Evolutionary conservation across 2,797 vertebrate species (phyloP).

Genomic region (Chaetodon trifasciatus): DNA sequence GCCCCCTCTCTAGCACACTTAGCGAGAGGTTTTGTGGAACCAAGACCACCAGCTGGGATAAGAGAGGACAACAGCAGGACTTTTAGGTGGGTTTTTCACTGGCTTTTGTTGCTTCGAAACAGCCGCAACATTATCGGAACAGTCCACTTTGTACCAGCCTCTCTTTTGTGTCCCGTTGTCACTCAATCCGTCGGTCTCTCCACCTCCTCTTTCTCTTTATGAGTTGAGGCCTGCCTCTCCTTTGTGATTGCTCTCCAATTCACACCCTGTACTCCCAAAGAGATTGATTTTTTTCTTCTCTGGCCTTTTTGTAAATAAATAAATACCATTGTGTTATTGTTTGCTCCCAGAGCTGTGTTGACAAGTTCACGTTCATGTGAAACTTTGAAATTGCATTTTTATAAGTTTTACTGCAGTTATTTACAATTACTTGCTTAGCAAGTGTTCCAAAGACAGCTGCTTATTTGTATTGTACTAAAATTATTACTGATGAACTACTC

Average conservation of each 20-base stretch:
- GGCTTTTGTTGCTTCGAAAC: slow-evolving; percentile 74
- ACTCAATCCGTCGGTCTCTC: slow-evolving; percentile 60
- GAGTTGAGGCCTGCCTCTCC: slow-evolving; percentile 56
- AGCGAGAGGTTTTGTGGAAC: slow-evolving; percentile 63
- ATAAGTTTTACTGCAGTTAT: slow-evolving; percentile 25
- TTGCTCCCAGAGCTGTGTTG: slow-evolving; percentile 50
- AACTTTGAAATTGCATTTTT: slow-evolving; percentile 66
- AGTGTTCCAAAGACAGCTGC: slow-evolving; percentile 22
- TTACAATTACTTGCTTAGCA: slow-evolving; percentile 34
- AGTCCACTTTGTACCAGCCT: slow-evolving; percentile 73
- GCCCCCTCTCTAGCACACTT: slow-evolving; percentile 27
- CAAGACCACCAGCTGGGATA: slow-evolving; percentile 79
- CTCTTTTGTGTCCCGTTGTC: slow-evolving; percentile 71
- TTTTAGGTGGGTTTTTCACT: slow-evolving; percentile 68
- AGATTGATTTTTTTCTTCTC: slow-evolving; percentile 68
- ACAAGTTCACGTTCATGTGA: slow-evolving; percentile 66
- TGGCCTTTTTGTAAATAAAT: slow-evolving; percentile 74
- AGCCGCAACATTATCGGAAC: slow-evolving; percentile 71
- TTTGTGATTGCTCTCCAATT: slow-evolving; percentile 74
- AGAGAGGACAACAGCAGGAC: slow-evolving; percentile 72
- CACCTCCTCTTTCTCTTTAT: slow-evolving; percentile 51
- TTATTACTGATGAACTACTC: not conserved
- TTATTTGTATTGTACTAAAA: slow-evolving; percentile 27
- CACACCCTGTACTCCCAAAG: slow-evolving; percentile 46
- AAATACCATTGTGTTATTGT: slow-evolving; percentile 66